Evolutionary conservation across 1,140 invertebrate genomes (phyloP).

Genomic region (Cydia fagiglandana): DNA sequence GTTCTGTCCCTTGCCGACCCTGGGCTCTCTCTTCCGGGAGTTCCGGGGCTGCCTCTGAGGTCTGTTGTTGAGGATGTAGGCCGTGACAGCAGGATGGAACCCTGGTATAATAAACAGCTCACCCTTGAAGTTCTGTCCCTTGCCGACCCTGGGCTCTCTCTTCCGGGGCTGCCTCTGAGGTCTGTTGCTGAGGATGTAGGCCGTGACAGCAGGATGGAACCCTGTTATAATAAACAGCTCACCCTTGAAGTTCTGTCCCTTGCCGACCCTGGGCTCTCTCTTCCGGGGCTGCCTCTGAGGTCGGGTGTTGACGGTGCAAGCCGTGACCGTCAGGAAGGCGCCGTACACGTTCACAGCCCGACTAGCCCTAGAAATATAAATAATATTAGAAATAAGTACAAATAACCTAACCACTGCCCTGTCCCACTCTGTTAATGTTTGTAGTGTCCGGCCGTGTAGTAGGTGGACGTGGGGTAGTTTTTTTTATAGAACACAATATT

Average conservation of each 20-base stretch:
- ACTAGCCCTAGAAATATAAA: not conserved
- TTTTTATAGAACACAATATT: no score
- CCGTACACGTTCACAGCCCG: constrained; percentile 48
- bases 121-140: no score
- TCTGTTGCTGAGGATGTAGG: not conserved
- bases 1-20: constrained; percentile 38
- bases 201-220: no score
- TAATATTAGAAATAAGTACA: not conserved
- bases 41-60: not conserved
- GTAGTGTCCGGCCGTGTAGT: no score
- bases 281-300: not conserved
- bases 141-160: no score
- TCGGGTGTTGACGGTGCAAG: constrained; percentile 34
- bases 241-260: constrained; percentile 26
- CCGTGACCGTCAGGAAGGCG: constrained; percentile 46
- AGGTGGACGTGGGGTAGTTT: no score
- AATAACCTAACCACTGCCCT: not conserved
- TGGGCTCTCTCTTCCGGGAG: constrained; percentile 31
- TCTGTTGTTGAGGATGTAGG: constrained; percentile 34
- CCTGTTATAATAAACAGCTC: not conserved
- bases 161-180: no score
- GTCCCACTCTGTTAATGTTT: not conserved
- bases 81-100: constrained; percentile 45
- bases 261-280: constrained; percentile 41
- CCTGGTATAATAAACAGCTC: not conserved